Base-by-base conservation (phyloP, 53 echinoderm and acorn worm genomes). In the Astropecten irregularis region DNA sequence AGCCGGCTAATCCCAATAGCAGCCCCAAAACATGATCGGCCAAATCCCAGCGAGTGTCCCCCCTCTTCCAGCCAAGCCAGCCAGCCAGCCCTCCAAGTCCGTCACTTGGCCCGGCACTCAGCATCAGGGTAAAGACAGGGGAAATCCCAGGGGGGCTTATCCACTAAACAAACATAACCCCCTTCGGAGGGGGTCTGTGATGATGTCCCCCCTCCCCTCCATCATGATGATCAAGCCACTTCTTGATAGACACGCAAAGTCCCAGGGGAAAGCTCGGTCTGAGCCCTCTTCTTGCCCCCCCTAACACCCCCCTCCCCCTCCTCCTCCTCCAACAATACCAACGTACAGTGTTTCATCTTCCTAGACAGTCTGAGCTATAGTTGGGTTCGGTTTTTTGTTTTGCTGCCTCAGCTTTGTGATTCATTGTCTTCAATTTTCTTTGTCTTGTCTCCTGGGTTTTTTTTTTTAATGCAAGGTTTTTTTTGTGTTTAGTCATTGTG, bases 231-330 rank as follows among this genome's bases (percentile, higher is more conserved):
- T 77, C 28, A 42, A 15, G 61, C 16, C 26, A 28, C 28, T 21
- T 58, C 76, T 35, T 59, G 77, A 77, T 59, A 37, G 77, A 73
- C 77, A 42, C 15, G 77, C 19, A 73, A 73, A 73, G 18, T 52
- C 73, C 73, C 55, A 14, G 38, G 34, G 73, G 59, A 42, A 72
- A 72, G 61, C 56, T 14, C 29, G 59, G 77, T 59, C 61, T 77
- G 61, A 77, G 61, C 77, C 42, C 29, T 27, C 42, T 42, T 42
- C 42, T 42, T 11, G 11, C 11, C 11, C 42, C 42, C 11, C 42
- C 42, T 11, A 8, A 6, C 42, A 6, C 42, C 42, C 42, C 11
- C 11, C 42, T 42, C 42, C 42, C 11, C 11, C 42, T 42, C 42
- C 42, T 42, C 42, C 42, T 42, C 42, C 42, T 42, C 42, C 42